phyloP scores from a whole-genome alignment of 2,113 vertebrate species.

The Oncorhynchus masou region DNA sequence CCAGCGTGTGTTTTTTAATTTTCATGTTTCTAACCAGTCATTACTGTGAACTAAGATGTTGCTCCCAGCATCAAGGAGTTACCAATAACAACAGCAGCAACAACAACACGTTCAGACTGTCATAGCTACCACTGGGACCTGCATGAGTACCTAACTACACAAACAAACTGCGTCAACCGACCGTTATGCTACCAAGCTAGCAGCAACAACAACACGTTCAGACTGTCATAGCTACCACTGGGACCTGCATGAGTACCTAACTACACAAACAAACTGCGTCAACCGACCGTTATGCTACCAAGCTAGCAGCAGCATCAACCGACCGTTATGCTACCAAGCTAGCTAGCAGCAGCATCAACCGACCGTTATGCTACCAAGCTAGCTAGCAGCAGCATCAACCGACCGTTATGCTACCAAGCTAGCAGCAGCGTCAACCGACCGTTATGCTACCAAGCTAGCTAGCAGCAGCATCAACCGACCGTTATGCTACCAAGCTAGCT shows the following conservation, averaged over 20 bases:
- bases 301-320: too few relatives aligned
- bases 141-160: constrained; percentile 1
- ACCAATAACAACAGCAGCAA: background rate
- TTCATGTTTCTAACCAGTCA: background rate
- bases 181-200: too few relatives aligned
- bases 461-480: too few relatives aligned
- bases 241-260: constrained; percentile 8
- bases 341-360: too few relatives aligned
- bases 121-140: constrained; percentile 18
- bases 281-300: too few relatives aligned
- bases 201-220: background rate
- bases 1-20: background rate
- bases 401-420: too few relatives aligned
- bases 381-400: too few relatives aligned
- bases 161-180: background rate
- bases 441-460: too few relatives aligned
- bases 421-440: background rate
- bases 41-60: background rate
- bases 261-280: background rate
- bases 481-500: too few relatives aligned
- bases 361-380: too few relatives aligned
- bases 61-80: constrained; percentile 13
- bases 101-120: background rate
- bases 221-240: constrained; percentile 10
- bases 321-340: too few relatives aligned